Evolutionary conservation across 1,140 invertebrate species (phyloP), one percentile per base, ranked within the genome.

Genomic region (Papilio dardanus): DNA sequence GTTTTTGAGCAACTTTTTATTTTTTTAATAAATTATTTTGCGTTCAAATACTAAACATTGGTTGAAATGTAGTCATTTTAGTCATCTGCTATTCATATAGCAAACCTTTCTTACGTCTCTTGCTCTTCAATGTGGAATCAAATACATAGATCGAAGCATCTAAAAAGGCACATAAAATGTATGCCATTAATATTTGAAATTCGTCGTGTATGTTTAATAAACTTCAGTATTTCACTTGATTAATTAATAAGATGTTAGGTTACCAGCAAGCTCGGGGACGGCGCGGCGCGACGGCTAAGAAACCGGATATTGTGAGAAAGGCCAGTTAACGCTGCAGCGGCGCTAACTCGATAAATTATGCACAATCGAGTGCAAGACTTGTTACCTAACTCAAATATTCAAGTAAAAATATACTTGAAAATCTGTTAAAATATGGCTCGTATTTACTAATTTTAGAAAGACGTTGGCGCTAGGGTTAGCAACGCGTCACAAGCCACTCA

Each of bases 251-350:
- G 54, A 62, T 62, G 24, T 21, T 62, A 54, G 8, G 50, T 62
- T 46, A 19, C 10, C 10, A 62, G 24, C 24, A 28, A 62, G 21
- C 54, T 62, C 10, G 54, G 24, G 12, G 24, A 28, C 54, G 21
- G 1, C 54, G 10, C 54, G 21, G 1, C 54, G 10, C 24, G 21
- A 3, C 24, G 1, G 54, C 54, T 58, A 35, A 66, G 66, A 40
- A 68, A 68, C 66, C 66, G 66, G 66, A 68, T 68, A 68, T 68
- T 68, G 10, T 42, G 66, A 68, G 66, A 68, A 68, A 68, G 33
- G 19, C 66, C 33, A 68, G 66, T 68, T 68, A 68, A 40, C 19
- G 31, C 35, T 68, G 54, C 50, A 54, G 50, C 24, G 24, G 54
- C 54, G 21, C 54, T 58, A 58, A 58, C 21, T 28, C 54, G 54